These are phyloP conservation scores for Cotesia vestalis DNA, from an alignment of 1,140 invertebrate genomes.

Conservation along the genomic window DNA sequence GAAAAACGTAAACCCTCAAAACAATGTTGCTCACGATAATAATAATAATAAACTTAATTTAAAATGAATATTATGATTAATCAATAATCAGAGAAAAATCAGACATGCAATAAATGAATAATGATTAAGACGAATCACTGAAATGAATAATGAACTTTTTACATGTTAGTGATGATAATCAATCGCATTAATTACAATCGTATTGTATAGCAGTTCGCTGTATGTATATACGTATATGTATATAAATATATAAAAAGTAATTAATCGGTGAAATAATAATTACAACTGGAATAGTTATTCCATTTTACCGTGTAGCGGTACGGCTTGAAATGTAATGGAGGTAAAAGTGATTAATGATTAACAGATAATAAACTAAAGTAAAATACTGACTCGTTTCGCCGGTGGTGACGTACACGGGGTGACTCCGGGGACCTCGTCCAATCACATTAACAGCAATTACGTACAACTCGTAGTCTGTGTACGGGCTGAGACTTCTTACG, in stretches of 20 bases:
- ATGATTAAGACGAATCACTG: too few relatives aligned
- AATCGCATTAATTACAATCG: too few relatives aligned
- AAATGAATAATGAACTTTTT: too few relatives aligned
- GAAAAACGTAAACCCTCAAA: slow-evolving; percentile 64
- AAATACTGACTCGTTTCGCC: slow-evolving; percentile 90
- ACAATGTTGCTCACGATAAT: slow-evolving; percentile 39
- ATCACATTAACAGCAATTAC: slow-evolving; percentile 94
- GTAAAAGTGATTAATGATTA: not conserved
- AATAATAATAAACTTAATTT: not conserved
- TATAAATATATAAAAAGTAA: too few relatives aligned
- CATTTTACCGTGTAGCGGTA: too few relatives aligned
- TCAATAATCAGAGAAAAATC: not conserved
- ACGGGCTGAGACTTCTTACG: slow-evolving; percentile 87
- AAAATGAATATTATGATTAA: not conserved
- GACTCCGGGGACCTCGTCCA: slow-evolving; percentile 87
- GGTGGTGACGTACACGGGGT: slow-evolving; percentile 88
- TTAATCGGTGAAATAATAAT: too few relatives aligned
- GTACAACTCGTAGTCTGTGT: slow-evolving; percentile 96
- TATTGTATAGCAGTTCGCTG: too few relatives aligned
- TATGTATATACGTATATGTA: too few relatives aligned
- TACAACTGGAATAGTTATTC: too few relatives aligned
- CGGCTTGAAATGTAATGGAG: too few relatives aligned
- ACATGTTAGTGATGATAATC: too few relatives aligned
- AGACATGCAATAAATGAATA: not conserved
- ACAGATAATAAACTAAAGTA: not conserved